Conservation (phyloP, 2,113 vertebrate species). For the Clarias batrachus region DNA sequence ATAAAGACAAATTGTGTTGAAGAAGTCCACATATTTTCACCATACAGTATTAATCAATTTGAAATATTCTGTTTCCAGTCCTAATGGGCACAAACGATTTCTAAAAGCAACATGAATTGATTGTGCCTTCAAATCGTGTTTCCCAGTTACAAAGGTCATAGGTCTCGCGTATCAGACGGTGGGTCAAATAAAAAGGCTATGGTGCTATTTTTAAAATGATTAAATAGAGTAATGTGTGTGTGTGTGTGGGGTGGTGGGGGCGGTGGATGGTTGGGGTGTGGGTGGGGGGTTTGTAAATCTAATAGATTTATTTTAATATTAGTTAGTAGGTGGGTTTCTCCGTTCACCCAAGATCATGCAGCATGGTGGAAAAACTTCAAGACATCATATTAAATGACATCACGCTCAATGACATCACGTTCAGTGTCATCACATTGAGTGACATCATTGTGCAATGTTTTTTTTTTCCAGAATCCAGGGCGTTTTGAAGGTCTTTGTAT, state of each 20-base stretch:
- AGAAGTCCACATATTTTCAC: background rate
- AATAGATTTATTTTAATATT: background rate
- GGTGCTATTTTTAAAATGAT: slow-evolving; percentile 34
- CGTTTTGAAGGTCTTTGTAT: too few relatives aligned
- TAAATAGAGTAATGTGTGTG: background rate
- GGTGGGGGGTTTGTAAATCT: too few relatives aligned
- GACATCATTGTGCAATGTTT: too few relatives aligned
- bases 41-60: background rate
- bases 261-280: too few relatives aligned
- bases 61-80: background rate
- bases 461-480: too few relatives aligned
- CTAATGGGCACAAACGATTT: background rate
- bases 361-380: background rate
- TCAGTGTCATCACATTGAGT: too few relatives aligned
- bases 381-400: too few relatives aligned
- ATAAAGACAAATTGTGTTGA: background rate
- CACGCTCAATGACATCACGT: too few relatives aligned
- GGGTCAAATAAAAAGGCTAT: slow-evolving; percentile 36
- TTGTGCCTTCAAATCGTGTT: background rate
- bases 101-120: background rate
- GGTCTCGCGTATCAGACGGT: slow-evolving; percentile 12
- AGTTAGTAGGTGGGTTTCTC: background rate
- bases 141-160: slow-evolving; percentile 32
- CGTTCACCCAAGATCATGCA: background rate
- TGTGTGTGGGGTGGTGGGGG: too few relatives aligned